Conservation (phyloP, 2,888 invertebrate genomes). For the Poecilobothrus nobilitatus region DNA sequence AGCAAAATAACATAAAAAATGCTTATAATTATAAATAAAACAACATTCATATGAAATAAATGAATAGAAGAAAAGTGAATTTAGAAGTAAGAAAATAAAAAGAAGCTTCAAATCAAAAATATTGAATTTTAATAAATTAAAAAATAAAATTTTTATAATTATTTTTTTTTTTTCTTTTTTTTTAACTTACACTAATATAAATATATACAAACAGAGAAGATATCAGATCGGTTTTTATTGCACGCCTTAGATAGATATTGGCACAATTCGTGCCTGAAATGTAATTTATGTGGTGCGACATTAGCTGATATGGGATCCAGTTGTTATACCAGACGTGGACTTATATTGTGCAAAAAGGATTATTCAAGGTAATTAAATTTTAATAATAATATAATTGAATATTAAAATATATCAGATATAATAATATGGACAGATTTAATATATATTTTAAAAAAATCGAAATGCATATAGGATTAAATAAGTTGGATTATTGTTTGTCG, state of each 20-base stretch:
- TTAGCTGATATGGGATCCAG: constrained; percentile 85
- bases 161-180: constrained; percentile 7
- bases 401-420: too few relatives aligned
- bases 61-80: too few relatives aligned
- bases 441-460: not conserved
- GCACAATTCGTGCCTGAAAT: constrained; percentile 93
- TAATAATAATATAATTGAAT: not conserved
- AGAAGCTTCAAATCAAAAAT: not conserved
- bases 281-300: constrained; percentile 81
- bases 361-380: constrained; percentile 72
- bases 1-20: too few relatives aligned
- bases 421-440: not conserved
- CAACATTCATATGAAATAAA: too few relatives aligned
- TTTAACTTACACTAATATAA: not conserved
- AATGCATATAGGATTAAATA: not conserved
- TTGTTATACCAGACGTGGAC: constrained; percentile 86
- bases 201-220: constrained; percentile 48
- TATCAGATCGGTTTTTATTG: constrained; percentile 82
- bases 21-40: too few relatives aligned
- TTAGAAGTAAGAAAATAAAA: too few relatives aligned
- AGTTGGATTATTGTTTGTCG: not conserved
- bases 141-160: constrained; percentile 10
- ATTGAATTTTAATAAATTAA: not conserved
- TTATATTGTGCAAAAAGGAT: constrained; percentile 93
- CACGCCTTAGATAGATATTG: constrained; percentile 91